phyloP scores from a whole-genome alignment of 2,888 invertebrate species.

The Clistopyga incitator region DNA sequence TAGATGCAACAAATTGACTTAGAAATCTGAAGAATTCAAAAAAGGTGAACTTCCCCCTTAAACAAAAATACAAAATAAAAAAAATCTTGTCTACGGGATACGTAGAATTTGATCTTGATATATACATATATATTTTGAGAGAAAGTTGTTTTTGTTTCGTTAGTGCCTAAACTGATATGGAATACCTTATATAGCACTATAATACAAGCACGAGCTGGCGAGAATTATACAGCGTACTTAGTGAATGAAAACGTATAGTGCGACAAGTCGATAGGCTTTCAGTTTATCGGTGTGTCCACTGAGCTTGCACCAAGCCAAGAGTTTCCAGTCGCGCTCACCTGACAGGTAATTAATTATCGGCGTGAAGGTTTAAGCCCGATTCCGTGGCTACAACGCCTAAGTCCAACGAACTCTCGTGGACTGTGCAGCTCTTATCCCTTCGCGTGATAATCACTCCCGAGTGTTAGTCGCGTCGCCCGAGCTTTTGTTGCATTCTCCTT shows the following conservation, averaged over 20 bases:
- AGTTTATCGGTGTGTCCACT: constrained; percentile 12
- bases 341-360: constrained; percentile 78
- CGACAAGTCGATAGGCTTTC: constrained; percentile 4
- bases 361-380: constrained; percentile 61
- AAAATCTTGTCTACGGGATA: too few species aligned
- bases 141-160: too few species aligned
- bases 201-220: constrained; percentile 19
- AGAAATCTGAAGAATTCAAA: too few species aligned
- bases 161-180: too few species aligned
- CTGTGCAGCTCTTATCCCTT: constrained; percentile 75
- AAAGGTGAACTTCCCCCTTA: too few species aligned
- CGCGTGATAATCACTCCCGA: constrained; percentile 80
- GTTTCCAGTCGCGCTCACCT: constrained; percentile 56
- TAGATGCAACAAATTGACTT: too few species aligned
- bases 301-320: constrained; percentile 20
- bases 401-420: constrained; percentile 76
- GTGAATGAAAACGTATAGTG: constrained; percentile 63
- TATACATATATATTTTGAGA: too few species aligned
- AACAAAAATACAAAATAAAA: too few species aligned
- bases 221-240: not conserved
- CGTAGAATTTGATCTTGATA: too few species aligned
- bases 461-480: constrained; percentile 42
- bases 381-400: constrained; percentile 65
- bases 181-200: not conserved
- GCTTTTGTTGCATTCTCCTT: constrained; percentile 36